Conservation (phyloP, 2,797 vertebrate genomes). For the Enteromius radiatus region DNA sequence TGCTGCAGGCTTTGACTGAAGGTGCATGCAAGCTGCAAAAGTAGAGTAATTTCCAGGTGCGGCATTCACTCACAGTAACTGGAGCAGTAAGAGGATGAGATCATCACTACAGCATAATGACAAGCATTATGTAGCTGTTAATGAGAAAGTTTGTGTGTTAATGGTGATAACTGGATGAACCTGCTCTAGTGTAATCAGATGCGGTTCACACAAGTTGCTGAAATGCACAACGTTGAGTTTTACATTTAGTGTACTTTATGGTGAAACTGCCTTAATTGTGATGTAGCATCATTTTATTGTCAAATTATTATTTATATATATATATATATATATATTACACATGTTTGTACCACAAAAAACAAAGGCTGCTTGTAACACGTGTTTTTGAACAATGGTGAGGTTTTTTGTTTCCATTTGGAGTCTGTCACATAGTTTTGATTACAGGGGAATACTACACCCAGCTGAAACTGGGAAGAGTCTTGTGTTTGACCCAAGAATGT, state of each 20-base stretch:
- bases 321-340: background rate
- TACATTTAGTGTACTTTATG: background rate
- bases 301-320: background rate
- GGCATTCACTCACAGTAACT: slow-evolving; percentile 13
- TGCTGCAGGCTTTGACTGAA: slow-evolving; percentile 6
- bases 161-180: slow-evolving; percentile 34
- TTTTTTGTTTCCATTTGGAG: background rate
- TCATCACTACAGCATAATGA: background rate
- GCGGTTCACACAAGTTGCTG: background rate
- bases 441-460: slow-evolving; percentile 9
- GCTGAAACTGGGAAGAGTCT: slow-evolving; percentile 22
- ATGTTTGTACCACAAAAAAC: background rate
- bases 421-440: slow-evolving; percentile 28
- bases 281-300: background rate
- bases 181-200: background rate
- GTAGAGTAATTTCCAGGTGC: slow-evolving; percentile 26
- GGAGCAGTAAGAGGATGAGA: background rate
- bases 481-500: slow-evolving; percentile 13
- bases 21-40: background rate
- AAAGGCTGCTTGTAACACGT: background rate
- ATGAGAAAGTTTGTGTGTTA: slow-evolving; percentile 17
- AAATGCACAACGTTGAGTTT: background rate
- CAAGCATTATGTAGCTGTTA: slow-evolving; percentile 22
- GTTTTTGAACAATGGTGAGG: background rate
- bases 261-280: background rate